Conservation (phyloP, 2,797 vertebrate genomes). For the Octomys mimax region DNA sequence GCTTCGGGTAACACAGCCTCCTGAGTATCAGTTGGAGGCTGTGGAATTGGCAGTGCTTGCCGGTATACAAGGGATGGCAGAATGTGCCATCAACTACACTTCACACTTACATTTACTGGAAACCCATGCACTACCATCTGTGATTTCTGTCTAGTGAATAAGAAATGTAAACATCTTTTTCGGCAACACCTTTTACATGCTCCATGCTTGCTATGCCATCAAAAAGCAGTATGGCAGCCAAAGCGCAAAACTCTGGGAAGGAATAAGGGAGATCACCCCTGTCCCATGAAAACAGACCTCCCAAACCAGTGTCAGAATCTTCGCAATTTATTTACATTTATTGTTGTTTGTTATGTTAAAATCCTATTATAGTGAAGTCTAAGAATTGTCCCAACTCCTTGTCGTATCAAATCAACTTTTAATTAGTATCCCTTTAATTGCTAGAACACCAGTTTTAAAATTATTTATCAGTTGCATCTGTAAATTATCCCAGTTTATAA, state of each 20-base stretch:
- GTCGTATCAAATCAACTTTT: not conserved
- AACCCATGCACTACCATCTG: not conserved
- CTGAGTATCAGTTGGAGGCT: not conserved
- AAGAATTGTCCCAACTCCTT: not conserved
- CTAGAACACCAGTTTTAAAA: not conserved
- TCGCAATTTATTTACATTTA: not conserved
- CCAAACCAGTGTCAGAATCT: not conserved
- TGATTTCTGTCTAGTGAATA: slow-evolving; percentile 52
- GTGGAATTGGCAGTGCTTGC: not conserved
- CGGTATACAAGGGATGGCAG: not conserved
- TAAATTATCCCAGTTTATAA: not conserved
- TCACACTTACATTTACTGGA: slow-evolving; percentile 21
- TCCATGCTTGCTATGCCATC: not conserved
- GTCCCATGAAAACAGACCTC: not conserved
- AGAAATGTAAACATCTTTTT: slow-evolving; percentile 8
- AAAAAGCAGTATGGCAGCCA: not conserved
- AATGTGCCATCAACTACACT: not conserved
- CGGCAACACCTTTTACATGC: not conserved
- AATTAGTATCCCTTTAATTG: not conserved
- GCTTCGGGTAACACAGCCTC: not conserved
- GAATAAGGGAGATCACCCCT: not conserved
- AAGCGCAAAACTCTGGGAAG: not conserved
- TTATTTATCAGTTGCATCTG: not conserved
- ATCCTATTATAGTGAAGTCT: not conserved
- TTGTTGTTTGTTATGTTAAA: not conserved